Evolutionary conservation across 2,113 vertebrate genomes (phyloP), one percentile per base, ranked within the genome.

Genomic region (Felis chaus): DNA sequence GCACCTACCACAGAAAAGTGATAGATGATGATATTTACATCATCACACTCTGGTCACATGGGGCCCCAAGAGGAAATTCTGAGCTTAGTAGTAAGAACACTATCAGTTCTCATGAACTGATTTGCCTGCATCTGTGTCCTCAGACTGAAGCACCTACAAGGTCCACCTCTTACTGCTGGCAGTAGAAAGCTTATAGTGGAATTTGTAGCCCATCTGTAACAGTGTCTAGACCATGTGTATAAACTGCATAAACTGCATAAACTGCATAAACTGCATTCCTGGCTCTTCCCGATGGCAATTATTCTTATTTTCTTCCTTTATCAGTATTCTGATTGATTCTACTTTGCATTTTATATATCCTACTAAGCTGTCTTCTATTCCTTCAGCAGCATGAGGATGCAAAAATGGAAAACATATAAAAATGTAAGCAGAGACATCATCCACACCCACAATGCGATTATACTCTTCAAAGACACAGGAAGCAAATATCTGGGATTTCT

Each of bases 361-460:
- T 69, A 55, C 33, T 78, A 85, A 84, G 21, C 29, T 93, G 81
- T 23, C 55, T 83, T 90, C n/a, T 74, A 45, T 68, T 9, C 25
- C 55, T 82, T 83, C 82, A 36, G 29, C 25, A 94, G 39, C 27
- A 50, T 79, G 48, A 83, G 45, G 55, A 45, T 63, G 16, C 41
- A 81, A 57, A 91, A 88, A 89, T 48, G 45, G 33, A 89, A 95
- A 94, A 90, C 15, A 48, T 45, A 90, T 53, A 92, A 94, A 65
- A 81, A 73, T 61, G 3, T 78, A 91, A 91, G 76, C 25, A 74
- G 79, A 89, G 66, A 53, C 69, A 27, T 18, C 50, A 94, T 69
- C 41, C 48, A 63, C 4, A 33, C 1, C 3, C 85, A 45, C 29
- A 48, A 66, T 18, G 29, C 69, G 33, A 95, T 33, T 84, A 91